Base-by-base conservation (phyloP, 1,140 invertebrate species). In the Ceratosolen fusciceps region DNA sequence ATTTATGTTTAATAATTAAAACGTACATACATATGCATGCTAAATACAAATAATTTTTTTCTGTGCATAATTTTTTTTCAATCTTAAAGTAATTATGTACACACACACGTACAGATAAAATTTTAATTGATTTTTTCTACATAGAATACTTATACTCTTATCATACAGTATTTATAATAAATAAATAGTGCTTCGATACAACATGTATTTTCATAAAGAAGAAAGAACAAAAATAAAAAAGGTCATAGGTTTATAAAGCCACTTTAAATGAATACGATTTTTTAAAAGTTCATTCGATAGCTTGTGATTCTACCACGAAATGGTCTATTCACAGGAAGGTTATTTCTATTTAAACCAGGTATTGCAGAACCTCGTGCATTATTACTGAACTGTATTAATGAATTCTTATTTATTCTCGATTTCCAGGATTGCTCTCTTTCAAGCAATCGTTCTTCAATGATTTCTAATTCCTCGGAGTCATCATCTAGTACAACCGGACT, bases 391-490 rank as follows among this genome's bases (percentile, higher is more conserved):
- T 76, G 31, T 8, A 4, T 1, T 1, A 67, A 16, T 19, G 43
- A 52, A 10, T 73, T 43, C 24, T 19, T 1, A 4, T 26, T 37
- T 0, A 1, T 34, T 9, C 49, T 77, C 9, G 26, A 8, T 26
- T 47, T 37, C 73, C 73, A 74, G 0, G 47, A 9, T n/a, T 39
- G 31, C 0, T 74, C 58, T 29, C 49, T 37, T 19, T 56, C 54
- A 5, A 75, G 24, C 8, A 60, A 49, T 29, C 79, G 52, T 24
- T 80, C 79, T 58, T 80, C 79, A 14, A 80, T 73, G 12, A 80
- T 80, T 34, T 80, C 62, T 24, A 80, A 34, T 2, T 80, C 79
- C 0, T 80, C 79, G 3, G 47, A 21, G n/a, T 74, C 74, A n/a
- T 80, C 79, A 7, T 76, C 74, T 31, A 76, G 14, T 3, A 31